phyloP scores from a whole-genome alignment of 2,888 invertebrate genomes.

The Willowsia nigromaculata region DNA sequence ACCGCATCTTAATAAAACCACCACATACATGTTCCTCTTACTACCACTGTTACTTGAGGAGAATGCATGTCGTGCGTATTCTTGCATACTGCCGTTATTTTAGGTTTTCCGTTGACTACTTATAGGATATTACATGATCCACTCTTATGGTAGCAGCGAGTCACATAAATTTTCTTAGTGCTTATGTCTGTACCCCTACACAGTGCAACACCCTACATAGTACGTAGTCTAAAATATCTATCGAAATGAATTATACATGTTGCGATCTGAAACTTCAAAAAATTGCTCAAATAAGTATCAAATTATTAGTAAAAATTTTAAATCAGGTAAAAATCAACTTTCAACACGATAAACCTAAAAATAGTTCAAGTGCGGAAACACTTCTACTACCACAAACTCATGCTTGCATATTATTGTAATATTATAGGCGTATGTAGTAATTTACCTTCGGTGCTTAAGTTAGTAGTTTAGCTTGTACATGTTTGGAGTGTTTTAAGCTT shows the following conservation, averaged over 20 bases:
- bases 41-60: not conserved
- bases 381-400: not conserved
- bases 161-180: not conserved
- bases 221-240: not conserved
- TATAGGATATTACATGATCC: not conserved
- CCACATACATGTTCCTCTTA: not conserved
- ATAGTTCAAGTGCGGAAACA: not conserved
- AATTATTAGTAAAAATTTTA: constrained; percentile 1
- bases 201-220: not conserved
- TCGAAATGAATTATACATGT: constrained; percentile 54
- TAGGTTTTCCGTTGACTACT: constrained; percentile 47
- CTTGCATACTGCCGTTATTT: not conserved
- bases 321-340: constrained; percentile 18
- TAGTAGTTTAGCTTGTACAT: not conserved
- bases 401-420: constrained; percentile 21
- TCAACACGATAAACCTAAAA: not conserved
- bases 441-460: not conserved
- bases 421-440: not conserved
- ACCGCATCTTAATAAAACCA: not conserved
- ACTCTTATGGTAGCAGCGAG: too few relatives aligned
- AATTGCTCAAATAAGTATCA: constrained; percentile 27
- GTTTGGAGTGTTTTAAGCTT: not conserved
- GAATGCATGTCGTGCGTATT: not conserved
- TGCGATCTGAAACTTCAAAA: constrained; percentile 1
- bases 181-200: not conserved